These are phyloP conservation scores for Chouioia cunea DNA, from an alignment of 2,888 invertebrate species.

Conservation along the genomic window DNA sequence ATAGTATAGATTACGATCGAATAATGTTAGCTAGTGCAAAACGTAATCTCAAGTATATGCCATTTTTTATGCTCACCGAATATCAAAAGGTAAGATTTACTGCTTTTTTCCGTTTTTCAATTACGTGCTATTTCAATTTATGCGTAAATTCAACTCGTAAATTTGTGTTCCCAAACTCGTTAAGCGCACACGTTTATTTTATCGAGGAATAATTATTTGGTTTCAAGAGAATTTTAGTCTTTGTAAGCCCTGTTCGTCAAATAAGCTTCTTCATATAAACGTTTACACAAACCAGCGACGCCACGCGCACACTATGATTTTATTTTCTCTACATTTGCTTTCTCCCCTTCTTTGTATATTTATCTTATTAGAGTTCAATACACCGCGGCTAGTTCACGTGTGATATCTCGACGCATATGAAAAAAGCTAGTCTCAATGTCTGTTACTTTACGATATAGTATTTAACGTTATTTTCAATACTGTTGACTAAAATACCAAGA, in stretches of 20 bases:
- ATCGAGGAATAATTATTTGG: background rate
- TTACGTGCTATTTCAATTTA: too few species aligned
- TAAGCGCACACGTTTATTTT: conserved; percentile 1
- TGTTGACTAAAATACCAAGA: too few species aligned
- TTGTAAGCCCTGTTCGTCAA: conserved; percentile 5
- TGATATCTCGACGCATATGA: background rate
- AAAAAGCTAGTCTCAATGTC: background rate
- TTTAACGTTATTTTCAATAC: too few species aligned
- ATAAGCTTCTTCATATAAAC: conserved; percentile 13
- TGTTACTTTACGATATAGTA: too few species aligned
- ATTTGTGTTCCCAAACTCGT: conserved; percentile 26
- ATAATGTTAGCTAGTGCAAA: conserved; percentile 96
- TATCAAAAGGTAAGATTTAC: conserved; percentile 80
- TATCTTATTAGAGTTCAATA: conserved; percentile 21
- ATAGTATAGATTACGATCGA: conserved; percentile 80
- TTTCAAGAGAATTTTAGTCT: conserved; percentile 9
- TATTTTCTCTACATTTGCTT: conserved; percentile 12
- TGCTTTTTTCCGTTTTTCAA: too few species aligned
- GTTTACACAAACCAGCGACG: conserved; percentile 10
- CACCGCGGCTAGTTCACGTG: background rate
- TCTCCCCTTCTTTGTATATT: conserved; percentile 28
- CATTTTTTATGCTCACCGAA: conserved; percentile 97
- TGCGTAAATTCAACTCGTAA: too few species aligned
- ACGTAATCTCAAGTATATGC: conserved; percentile 93
- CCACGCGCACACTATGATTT: conserved; percentile 11